Percentiles rank a stretch among this genome's conserved stretches.
These are phyloP conservation scores for Carduelis carduelis DNA, from an alignment of 2,797 vertebrate species.

Conservation along the genomic window DNA sequence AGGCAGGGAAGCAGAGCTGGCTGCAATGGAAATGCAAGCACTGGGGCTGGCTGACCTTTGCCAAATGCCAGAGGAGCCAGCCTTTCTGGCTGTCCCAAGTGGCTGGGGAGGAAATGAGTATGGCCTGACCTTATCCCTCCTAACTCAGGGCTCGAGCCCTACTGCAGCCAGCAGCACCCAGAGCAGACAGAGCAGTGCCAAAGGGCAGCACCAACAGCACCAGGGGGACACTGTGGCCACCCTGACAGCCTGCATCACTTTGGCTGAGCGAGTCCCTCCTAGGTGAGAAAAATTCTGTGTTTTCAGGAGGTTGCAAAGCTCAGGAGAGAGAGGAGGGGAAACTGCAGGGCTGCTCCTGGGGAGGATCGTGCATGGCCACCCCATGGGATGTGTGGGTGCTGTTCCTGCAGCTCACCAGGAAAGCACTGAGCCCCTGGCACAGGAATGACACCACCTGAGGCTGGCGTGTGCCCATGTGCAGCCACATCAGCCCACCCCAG, in stretches of 20 bases:
- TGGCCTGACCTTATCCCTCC: not conserved
- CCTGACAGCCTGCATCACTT: not conserved
- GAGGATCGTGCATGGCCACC: fast-evolving
- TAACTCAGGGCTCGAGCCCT: fast-evolving
- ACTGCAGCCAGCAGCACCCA: not conserved
- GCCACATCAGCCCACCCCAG: not conserved
- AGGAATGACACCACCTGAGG: not conserved
- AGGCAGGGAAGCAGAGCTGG: not conserved
- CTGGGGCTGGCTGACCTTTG: constrained; percentile 18
- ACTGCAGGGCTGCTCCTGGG: not conserved
- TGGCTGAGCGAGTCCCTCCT: not conserved
- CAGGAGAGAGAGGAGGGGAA: not conserved
- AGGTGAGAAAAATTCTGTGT: not conserved
- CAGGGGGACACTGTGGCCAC: fast-evolving
- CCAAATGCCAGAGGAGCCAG: not conserved
- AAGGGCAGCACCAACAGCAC: fast-evolving
- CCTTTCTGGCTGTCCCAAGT: not conserved
- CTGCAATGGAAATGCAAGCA: not conserved
- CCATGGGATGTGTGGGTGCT: not conserved
- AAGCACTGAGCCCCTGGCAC: not conserved
- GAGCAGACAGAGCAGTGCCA: not conserved
- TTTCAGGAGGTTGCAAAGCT: not conserved
- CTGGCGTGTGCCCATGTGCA: not conserved
- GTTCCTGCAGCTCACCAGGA: not conserved
- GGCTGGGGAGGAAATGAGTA: not conserved